These are phyloP conservation scores for Otis tarda DNA, from an alignment of 2,113 vertebrate species.

Conservation along the genomic window DNA sequence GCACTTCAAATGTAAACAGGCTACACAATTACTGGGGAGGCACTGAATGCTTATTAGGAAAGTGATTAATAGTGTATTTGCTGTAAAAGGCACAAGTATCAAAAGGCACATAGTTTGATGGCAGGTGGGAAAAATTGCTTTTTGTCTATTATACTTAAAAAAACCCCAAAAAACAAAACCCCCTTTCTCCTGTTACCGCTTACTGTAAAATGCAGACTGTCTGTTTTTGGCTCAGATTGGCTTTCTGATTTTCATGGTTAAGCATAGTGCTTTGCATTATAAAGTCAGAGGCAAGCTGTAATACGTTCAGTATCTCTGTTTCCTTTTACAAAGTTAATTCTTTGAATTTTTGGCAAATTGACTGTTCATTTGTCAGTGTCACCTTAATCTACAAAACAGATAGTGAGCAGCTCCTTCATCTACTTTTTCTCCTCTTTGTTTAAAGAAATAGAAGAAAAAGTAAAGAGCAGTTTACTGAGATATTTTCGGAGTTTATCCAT, in stretches of 20 bases:
- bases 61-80: not conserved
- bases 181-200: not conserved
- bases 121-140: not conserved
- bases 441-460: not conserved
- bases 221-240: not conserved
- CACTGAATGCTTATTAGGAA: not conserved
- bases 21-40: not conserved
- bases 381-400: slow-evolving; percentile 27
- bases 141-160: not conserved
- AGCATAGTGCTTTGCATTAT: not conserved
- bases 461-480: not conserved
- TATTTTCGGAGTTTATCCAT: not conserved
- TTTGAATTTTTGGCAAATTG: slow-evolving; percentile 43
- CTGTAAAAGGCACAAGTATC: not conserved
- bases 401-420: not conserved
- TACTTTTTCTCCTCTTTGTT: not conserved
- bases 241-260: not conserved
- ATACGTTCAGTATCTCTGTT: not conserved
- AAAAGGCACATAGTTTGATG: not conserved
- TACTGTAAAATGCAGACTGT: not conserved
- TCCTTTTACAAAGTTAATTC: slow-evolving; percentile 4
- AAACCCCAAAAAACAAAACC: not conserved
- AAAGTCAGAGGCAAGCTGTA: not conserved
- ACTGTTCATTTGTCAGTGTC: slow-evolving; percentile 30
- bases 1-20: not conserved